A percentile compares a stretch with the other conserved stretches of the same genome.
Conservation (phyloP, 2,888 invertebrate species). For the Sarcophaga rosellei region DNA sequence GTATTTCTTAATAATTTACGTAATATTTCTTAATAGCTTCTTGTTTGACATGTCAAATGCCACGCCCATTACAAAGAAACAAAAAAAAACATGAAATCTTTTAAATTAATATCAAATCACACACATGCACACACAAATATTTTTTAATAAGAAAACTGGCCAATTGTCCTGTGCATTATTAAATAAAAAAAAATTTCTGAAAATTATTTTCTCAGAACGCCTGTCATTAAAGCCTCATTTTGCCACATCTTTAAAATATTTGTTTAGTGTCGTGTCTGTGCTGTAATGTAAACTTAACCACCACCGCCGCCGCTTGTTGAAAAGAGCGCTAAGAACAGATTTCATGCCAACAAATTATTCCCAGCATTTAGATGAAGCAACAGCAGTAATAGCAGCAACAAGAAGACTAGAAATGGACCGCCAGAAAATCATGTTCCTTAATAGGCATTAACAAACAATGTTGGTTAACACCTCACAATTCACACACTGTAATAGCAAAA, state of each 20-base stretch:
- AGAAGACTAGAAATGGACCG: constrained; percentile 27
- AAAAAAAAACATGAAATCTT: too few relatives aligned
- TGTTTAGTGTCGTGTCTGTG: not conserved
- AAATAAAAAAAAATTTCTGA: not conserved
- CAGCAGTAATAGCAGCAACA: not conserved
- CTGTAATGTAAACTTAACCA: constrained; percentile 5
- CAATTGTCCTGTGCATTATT: not conserved
- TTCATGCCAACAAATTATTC: not conserved
- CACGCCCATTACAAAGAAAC: too few relatives aligned
- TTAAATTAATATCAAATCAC: too few relatives aligned
- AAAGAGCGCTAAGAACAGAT: constrained; percentile 13
- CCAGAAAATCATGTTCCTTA: not conserved
- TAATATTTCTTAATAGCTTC: too few relatives aligned
- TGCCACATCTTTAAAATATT: constrained; percentile 44
- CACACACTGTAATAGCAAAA: not conserved
- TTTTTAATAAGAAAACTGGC: too few relatives aligned
- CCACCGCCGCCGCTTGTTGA: constrained; percentile 18
- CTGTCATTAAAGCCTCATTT: constrained; percentile 31
- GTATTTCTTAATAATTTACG: too few relatives aligned
- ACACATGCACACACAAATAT: too few relatives aligned
- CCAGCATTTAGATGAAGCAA: not conserved
- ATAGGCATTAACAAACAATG: constrained; percentile 26
- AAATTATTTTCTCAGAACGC: constrained; percentile 28
- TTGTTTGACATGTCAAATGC: too few relatives aligned
- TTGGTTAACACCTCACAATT: constrained; percentile 51